Percentiles rank a stretch among this genome's conserved stretches.
Evolutionary conservation across 2,113 vertebrate genomes (phyloP).

Genomic region (Tympanuchus pallidicinctus): DNA sequence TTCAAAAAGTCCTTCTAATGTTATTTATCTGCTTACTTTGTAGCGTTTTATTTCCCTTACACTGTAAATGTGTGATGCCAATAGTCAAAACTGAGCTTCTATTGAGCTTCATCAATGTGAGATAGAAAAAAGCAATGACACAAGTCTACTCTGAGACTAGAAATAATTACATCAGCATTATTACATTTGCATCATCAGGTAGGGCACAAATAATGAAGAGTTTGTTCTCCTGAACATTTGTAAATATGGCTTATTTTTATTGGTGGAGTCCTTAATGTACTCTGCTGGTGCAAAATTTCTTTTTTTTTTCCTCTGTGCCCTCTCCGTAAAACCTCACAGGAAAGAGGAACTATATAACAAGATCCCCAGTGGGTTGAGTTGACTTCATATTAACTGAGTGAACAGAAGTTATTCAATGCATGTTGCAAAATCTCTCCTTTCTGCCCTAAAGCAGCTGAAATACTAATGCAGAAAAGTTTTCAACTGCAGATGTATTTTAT

Average conservation of each 20-base stretch:
- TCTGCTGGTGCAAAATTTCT: neutral
- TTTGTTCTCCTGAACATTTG: neutral
- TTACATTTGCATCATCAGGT: neutral
- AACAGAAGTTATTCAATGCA: neutral
- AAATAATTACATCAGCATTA: neutral
- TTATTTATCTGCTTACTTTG: neutral
- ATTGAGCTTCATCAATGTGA: neutral
- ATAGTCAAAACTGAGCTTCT: neutral
- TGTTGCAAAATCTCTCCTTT: neutral
- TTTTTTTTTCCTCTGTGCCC: neutral
- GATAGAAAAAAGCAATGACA: neutral
- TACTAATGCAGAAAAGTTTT: conserved; percentile 14
- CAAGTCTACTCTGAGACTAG: neutral
- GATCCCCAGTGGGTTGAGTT: neutral
- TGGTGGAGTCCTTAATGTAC: neutral
- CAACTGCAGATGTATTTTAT: neutral
- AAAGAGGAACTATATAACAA: neutral
- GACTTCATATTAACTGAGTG: neutral
- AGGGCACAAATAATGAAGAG: neutral
- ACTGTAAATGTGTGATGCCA: neutral
- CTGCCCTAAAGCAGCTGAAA: conserved; percentile 10
- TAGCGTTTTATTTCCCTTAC: neutral
- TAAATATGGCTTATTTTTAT: neutral
- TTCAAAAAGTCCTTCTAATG: neutral
- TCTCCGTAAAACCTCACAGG: neutral